phyloP scores from a whole-genome alignment of 1,140 invertebrate species.

The Drosophila ambigua region DNA sequence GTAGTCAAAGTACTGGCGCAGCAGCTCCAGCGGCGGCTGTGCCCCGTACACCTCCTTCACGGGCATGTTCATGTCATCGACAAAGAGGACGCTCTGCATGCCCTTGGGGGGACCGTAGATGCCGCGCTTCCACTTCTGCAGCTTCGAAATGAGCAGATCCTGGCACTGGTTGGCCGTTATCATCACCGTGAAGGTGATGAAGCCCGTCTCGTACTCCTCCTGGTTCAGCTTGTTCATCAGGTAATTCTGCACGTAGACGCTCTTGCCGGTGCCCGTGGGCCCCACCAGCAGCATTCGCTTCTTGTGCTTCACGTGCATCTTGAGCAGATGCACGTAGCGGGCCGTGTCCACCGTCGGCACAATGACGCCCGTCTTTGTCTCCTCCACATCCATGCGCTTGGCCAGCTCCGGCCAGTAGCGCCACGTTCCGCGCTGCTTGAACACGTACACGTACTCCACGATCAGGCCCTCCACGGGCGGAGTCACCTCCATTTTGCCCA shows the following conservation, averaged over 20 bases:
- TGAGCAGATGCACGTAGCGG: constrained; percentile 89
- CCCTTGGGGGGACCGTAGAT: constrained; percentile 92
- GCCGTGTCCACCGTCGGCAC: constrained; percentile 94
- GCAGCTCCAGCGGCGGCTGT: constrained; percentile 94
- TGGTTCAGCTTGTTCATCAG: constrained; percentile 91
- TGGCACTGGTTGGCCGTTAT: constrained; percentile 94
- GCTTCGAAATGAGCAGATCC: constrained; percentile 93
- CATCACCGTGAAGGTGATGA: constrained; percentile 95
- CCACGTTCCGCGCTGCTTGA: constrained; percentile 91
- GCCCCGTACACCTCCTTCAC: constrained; percentile 93
- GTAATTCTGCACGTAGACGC: constrained; percentile 93
- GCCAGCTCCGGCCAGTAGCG: constrained; percentile 89
- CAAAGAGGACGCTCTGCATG: constrained; percentile 92
- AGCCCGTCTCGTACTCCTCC: constrained; percentile 90
- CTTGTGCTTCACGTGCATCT: constrained; percentile 88
- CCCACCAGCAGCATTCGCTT: constrained; percentile 92
- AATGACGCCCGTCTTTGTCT: constrained; percentile 74
- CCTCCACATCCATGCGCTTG: constrained; percentile 77
- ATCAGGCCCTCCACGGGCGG: constrained; percentile 90
- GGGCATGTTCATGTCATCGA: constrained; percentile 98
- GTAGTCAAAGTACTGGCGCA: constrained; percentile 95
- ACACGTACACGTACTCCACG: constrained; percentile 92
- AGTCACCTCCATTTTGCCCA: constrained; percentile 89
- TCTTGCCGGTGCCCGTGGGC: constrained; percentile 97
- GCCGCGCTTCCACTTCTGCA: constrained; percentile 89